A percentile compares a stretch with the other conserved stretches of the same genome.
These are phyloP conservation scores for Rotaria magnacalcarata DNA, from an alignment of 2,888 invertebrate species.

Conservation along the genomic window DNA sequence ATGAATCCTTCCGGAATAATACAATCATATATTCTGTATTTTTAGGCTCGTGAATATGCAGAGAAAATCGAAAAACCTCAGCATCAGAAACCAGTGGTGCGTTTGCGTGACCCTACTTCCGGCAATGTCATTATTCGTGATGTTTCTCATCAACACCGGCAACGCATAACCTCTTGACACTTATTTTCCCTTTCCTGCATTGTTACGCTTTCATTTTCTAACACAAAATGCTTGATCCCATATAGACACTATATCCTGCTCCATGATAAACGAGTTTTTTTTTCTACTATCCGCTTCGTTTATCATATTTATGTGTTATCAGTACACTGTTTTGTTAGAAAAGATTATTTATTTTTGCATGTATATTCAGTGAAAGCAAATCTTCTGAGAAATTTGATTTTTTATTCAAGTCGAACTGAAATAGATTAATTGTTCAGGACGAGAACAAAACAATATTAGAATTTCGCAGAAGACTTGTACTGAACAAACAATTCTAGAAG, in stretches of 20 bases:
- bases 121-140: constrained; percentile 19
- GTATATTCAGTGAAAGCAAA: too few species aligned
- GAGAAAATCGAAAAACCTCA: constrained; percentile 22
- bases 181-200: background rate
- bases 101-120: constrained; percentile 32
- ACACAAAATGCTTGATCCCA: background rate
- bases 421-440: background rate
- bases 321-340: background rate
- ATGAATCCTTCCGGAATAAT: background rate
- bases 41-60: background rate
- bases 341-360: too few species aligned
- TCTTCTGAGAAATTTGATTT: too few species aligned
- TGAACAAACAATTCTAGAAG: too few species aligned
- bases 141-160: background rate
- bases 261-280: background rate
- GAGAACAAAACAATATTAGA: background rate
- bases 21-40: background rate
- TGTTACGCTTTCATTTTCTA: background rate
- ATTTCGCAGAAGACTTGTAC: too few species aligned
- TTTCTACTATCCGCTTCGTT: too few species aligned
- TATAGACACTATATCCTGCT: background rate
- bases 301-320: background rate
- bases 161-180: background rate
- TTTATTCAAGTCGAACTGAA: too few species aligned
- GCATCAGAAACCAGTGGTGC: background rate